Evolutionary conservation across 2,113 vertebrate genomes (phyloP), one percentile per base, ranked within the genome.

Genomic region (Hystrix cristata): DNA sequence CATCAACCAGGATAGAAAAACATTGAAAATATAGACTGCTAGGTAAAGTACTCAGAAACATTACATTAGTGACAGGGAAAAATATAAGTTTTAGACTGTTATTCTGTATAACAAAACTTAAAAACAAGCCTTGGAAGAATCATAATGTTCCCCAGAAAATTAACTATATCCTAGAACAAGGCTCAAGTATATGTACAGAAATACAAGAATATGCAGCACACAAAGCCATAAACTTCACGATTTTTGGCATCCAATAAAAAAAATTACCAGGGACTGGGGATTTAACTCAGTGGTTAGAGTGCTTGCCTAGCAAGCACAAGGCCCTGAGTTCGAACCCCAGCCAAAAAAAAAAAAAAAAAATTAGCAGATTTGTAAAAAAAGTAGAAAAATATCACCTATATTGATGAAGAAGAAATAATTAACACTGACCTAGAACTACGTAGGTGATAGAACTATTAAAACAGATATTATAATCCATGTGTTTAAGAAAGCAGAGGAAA

Each of bases 331-430:
- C 38, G 38, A 38, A 38, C 38, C 38, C 38, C 38, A 38, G 2
- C 38, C 38, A 38, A 38, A 38, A 38, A 38, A 38, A 38, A 38
- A 38, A 38, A 38, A 38, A 38, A 38, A 38, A 96, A 87, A 90
- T 82, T 29, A 89, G 10, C 34, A 78, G 53, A 43, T 10, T 67
- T 82, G 14, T 43, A 89, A 86, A 89, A 23, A 23, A 94, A 60
- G 29, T 16, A 59, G 43, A 16, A 95, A 93, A 89, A 91, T 67
- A 65, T 23, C 18, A 57, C 13, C n/a, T 23, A 12, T 27, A 89
- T 19, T 78, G 53, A 57, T 94, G 5, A 93, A 93, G 64, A 95
- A 95, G 89, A 95, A 71, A 71, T 29, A 25, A 76, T 90, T 83
- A 59, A 94, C 94, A 94, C 12, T 38, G 25, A 65, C 27, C 31